Conservation (phyloP, 2,888 invertebrate genomes). For the Leptopilina syphax region DNA sequence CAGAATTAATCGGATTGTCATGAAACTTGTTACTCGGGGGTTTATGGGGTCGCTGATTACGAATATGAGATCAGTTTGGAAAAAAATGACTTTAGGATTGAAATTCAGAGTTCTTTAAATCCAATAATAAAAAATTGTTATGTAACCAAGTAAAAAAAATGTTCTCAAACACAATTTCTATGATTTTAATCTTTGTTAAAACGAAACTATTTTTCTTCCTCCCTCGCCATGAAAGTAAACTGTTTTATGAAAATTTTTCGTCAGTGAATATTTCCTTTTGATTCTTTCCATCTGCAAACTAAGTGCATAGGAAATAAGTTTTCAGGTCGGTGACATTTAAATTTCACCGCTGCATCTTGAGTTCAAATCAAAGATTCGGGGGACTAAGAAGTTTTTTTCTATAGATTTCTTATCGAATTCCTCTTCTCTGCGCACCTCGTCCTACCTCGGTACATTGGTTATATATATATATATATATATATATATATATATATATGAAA, state of each 20-base stretch:
- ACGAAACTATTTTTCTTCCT: not conserved
- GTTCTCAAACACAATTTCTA: too few relatives aligned
- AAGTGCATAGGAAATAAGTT: conserved; percentile 15
- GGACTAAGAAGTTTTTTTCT: conserved; percentile 18
- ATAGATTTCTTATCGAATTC: not conserved
- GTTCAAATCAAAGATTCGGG: conserved; percentile 23
- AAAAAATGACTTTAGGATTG: too few relatives aligned
- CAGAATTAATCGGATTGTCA: too few relatives aligned
- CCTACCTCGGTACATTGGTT: conserved; percentile 7
- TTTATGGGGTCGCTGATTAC: too few relatives aligned
- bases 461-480: not conserved
- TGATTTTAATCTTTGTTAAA: too few relatives aligned
- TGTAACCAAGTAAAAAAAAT: too few relatives aligned
- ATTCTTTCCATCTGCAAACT: not conserved
- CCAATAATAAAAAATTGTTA: too few relatives aligned
- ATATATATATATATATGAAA: not conserved
- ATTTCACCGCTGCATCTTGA: not conserved
- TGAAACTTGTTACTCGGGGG: too few relatives aligned
- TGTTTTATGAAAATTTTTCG: not conserved
- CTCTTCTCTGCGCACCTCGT: not conserved
- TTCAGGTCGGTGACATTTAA: conserved; percentile 18
- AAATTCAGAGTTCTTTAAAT: too few relatives aligned
- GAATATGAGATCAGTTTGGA: too few relatives aligned
- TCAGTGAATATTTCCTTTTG: not conserved
- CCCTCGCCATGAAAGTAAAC: not conserved